A percentile compares a stretch with the other conserved stretches of the same genome.
These are phyloP conservation scores for Eulemur albifrons DNA, from an alignment of 2,797 vertebrate genomes.

Conservation along the genomic window DNA sequence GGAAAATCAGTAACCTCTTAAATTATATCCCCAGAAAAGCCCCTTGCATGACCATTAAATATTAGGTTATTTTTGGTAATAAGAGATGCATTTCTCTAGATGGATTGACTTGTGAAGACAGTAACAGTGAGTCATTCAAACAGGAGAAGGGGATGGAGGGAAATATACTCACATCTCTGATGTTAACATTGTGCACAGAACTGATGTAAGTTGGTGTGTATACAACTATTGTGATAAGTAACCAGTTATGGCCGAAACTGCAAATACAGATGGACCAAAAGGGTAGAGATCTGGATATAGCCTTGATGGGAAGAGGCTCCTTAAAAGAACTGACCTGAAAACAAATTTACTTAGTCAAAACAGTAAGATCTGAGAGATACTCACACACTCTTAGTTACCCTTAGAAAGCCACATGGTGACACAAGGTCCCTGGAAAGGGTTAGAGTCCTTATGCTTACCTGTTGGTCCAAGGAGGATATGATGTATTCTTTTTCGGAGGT, in stretches of 20 bases:
- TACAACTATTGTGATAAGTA: slow-evolving; percentile 84
- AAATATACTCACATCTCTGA: slow-evolving; percentile 86
- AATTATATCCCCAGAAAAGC: not conserved
- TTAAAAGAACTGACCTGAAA: slow-evolving; percentile 86
- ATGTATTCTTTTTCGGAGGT: slow-evolving; percentile 88
- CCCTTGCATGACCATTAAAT: not conserved
- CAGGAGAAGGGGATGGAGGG: not conserved
- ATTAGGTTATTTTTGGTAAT: not conserved
- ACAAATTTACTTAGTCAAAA: not conserved
- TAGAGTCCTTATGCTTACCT: slow-evolving; percentile 80
- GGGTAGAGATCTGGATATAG: slow-evolving; percentile 85
- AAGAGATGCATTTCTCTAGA: not conserved
- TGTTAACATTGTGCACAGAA: slow-evolving; percentile 86
- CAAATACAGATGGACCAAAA: slow-evolving; percentile 89
- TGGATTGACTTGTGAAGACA: not conserved
- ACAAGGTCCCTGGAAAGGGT: not conserved
- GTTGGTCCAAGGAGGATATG: slow-evolving; percentile 81
- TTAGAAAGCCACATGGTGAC: not conserved
- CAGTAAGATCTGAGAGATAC: not conserved
- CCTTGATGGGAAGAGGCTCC: slow-evolving; percentile 85
- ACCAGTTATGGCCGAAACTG: slow-evolving; percentile 88
- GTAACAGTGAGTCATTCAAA: not conserved
- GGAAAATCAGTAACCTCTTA: not conserved
- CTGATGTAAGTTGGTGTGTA: slow-evolving; percentile 89
- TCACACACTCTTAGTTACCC: rapidly evolving